A percentile compares a stretch with the other conserved stretches of the same genome.
Evolutionary conservation across 2,888 invertebrate species (phyloP).

Genomic region (Netelia fuscicornis): DNA sequence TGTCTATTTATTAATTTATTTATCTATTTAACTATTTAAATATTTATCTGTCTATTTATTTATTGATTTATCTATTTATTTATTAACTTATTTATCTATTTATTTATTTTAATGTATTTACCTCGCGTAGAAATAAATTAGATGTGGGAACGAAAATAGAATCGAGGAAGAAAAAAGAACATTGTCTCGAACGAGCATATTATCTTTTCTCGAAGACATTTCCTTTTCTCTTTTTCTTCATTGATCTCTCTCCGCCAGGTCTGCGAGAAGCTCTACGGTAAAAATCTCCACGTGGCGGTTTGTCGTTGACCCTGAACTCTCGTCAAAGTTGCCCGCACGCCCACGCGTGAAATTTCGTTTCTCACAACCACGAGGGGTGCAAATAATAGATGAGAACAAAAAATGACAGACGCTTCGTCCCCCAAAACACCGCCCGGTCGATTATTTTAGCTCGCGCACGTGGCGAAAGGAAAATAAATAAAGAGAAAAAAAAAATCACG

Average conservation of each 20-base stretch:
- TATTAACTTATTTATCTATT: no score
- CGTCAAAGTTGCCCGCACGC: constrained; percentile 14
- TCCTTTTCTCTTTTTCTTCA: constrained; percentile 2
- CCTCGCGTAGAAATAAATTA: no score
- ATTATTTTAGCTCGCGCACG: not conserved
- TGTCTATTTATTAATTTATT: no score
- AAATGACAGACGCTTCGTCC: constrained; percentile 7
- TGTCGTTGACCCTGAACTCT: constrained; percentile 18
- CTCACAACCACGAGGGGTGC: not conserved
- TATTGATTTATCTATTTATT: not conserved
- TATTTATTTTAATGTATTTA: no score
- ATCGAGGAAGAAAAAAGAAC: constrained; percentile 10
- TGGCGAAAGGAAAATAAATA: not conserved
- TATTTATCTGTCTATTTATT: no score
- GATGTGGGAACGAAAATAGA: not conserved
- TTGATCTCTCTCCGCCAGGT: not conserved
- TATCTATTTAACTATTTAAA: not conserved
- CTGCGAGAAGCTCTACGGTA: no score
- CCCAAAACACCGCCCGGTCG: not conserved
- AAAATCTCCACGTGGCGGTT: constrained; percentile 9
- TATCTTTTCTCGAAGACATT: not conserved
- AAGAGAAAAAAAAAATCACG: not conserved
- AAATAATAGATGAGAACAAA: not conserved
- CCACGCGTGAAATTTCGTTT: constrained; percentile 21
- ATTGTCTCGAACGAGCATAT: constrained; percentile 15